Base-by-base conservation (phyloP, 2,888 invertebrate genomes). In the Dryocosmus kuriphilus region DNA sequence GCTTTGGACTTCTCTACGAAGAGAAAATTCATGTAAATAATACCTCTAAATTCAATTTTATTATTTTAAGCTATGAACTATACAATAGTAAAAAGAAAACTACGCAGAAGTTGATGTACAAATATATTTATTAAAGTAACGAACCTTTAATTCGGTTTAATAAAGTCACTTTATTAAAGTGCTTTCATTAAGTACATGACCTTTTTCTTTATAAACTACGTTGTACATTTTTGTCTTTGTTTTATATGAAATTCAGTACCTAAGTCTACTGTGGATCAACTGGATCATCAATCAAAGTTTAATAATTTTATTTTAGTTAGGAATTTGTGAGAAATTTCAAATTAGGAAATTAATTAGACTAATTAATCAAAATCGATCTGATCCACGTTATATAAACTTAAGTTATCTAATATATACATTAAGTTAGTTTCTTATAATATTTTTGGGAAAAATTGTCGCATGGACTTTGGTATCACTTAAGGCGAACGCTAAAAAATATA, bases 131-230 rank as follows among this genome's bases (percentile, higher is more conserved):
- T 71, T 71, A 0, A 35, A n/a, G 32, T 62, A 71, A 71, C 27
- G n/a, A 27, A 27, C 46, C 38, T n/a, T 71, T 30, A 8, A 8
- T 41, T 27, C 41, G 27, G 19, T n/a, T 19, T 38, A 41, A 65
- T 71, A 71, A 71, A 51, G 24, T 71, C 16, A 71, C 30, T 71
- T 71, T 71, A 32, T 46, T 46, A 46, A 67, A 71, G 67, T 71
- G n/a, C 67, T 71, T 71, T 27, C 3, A 71, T 71, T 71, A 71
- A 71, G 67, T 71, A 71, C 67, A 46, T 51, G 51, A 30, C 7
- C 19, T 16, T 27, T 46, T 27, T 46, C 19, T 46, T 67, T 46
- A 16, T 71, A 46, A 41, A 57, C 55, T 55, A 55, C 2, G 24
- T 41, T 41, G 41, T 41, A 46, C 67, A 51, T n/a, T 71, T 62